Evolutionary conservation across 2,797 vertebrate species (phyloP).

Genomic region (Xyrichtys novacula): DNA sequence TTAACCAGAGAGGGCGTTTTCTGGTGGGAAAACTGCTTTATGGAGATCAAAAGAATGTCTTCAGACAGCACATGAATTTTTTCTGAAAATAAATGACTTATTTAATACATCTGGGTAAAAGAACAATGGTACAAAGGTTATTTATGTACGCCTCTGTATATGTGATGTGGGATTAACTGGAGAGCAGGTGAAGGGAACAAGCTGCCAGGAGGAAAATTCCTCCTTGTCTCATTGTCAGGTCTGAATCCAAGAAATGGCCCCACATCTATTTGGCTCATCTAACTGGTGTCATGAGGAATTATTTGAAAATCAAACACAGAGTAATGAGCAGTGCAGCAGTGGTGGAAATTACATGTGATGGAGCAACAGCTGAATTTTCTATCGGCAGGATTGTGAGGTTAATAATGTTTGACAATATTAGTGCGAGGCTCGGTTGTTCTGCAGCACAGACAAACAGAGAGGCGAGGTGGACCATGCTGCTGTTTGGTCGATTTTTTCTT

Average conservation of each 20-base stretch:
- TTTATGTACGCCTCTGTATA: constrained; percentile 30
- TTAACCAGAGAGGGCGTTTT: constrained; percentile 15
- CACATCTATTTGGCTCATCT: constrained; percentile 63
- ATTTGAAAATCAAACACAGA: constrained; percentile 63
- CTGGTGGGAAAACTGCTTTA: constrained; percentile 12
- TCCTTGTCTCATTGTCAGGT: constrained; percentile 34
- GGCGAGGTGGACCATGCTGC: constrained; percentile 3
- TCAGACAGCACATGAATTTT: constrained; percentile 11
- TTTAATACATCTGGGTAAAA: constrained; percentile 23
- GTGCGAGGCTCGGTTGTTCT: constrained; percentile 29
- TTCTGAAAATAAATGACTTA: constrained; percentile 17
- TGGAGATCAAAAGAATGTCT: constrained; percentile 36
- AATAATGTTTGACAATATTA: constrained; percentile 64
- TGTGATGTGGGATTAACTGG: constrained; percentile 43
- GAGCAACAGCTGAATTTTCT: constrained; percentile 41
- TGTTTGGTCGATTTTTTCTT: constrained; percentile 9
- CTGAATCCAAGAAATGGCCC: constrained; percentile 49
- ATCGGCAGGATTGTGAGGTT: constrained; percentile 45
- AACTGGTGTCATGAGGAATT: constrained; percentile 60
- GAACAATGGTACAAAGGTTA: constrained; percentile 26
- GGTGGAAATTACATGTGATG: constrained; percentile 33
- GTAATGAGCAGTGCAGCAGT: constrained; percentile 42
- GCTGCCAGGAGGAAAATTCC: constrained; percentile 66
- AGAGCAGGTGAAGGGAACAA: constrained; percentile 65
- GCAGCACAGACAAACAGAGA: constrained; percentile 41